Conservation (phyloP, 2,888 invertebrate genomes). For the Eumerus sabulonum region DNA sequence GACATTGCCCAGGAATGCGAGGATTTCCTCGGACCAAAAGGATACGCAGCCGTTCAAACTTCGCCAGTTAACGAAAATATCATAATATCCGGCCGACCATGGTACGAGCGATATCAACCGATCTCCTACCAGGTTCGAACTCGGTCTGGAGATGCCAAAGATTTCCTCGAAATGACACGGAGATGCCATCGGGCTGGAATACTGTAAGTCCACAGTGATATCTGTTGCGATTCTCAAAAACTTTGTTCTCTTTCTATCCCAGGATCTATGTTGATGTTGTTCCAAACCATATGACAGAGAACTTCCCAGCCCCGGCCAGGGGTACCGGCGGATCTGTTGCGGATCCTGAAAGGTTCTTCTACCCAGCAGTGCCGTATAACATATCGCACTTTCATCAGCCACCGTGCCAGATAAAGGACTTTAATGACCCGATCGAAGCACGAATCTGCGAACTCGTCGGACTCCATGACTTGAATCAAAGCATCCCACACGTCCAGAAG, state of each 20-base stretch:
- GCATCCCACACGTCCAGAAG: slow-evolving; percentile 79
- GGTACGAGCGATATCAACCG: slow-evolving; percentile 93
- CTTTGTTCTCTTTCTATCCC: background rate
- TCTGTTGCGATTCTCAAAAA: too few relatives aligned
- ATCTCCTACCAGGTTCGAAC: slow-evolving; percentile 86
- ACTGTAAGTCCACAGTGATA: slow-evolving; percentile 37
- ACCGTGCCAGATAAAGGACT: slow-evolving; percentile 79
- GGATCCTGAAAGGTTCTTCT: slow-evolving; percentile 79
- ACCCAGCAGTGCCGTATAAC: slow-evolving; percentile 81
- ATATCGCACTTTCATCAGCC: slow-evolving; percentile 81
- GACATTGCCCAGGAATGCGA: slow-evolving; percentile 87
- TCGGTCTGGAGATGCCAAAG: slow-evolving; percentile 85
- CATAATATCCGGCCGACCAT: slow-evolving; percentile 80
- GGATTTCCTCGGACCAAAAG: slow-evolving; percentile 83
- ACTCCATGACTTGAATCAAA: slow-evolving; percentile 80
- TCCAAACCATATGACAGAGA: slow-evolving; percentile 85
- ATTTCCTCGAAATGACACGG: slow-evolving; percentile 86
- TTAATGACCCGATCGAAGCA: slow-evolving; percentile 81
- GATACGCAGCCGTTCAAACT: slow-evolving; percentile 82
- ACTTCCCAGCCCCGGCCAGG: slow-evolving; percentile 63
- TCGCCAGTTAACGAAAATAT: slow-evolving; percentile 53
- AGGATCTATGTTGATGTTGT: slow-evolving; percentile 87
- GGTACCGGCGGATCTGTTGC: slow-evolving; percentile 77
- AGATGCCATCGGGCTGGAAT: slow-evolving; percentile 88
- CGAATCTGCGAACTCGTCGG: slow-evolving; percentile 75